phyloP scores from a whole-genome alignment of 2,797 vertebrate genomes.

The Nasua narica region DNA sequence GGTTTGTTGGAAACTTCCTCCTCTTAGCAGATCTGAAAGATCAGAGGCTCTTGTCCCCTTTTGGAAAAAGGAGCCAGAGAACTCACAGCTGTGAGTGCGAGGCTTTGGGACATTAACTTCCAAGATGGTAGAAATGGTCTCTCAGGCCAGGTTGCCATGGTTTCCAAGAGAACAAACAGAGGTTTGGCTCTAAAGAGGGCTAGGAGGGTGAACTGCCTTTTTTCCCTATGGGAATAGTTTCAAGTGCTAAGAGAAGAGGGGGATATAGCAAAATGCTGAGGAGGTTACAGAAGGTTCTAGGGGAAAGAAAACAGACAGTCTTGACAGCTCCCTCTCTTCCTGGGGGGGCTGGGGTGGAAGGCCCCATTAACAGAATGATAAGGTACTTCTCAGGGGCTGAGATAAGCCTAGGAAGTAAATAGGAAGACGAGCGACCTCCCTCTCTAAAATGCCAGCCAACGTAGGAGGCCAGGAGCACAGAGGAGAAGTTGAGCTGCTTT shows the following conservation, averaged over 20 bases:
- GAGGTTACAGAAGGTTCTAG: not conserved
- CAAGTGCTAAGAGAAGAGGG: not conserved
- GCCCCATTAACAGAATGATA: not conserved
- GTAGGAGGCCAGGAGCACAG: not conserved
- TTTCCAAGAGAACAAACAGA: slow-evolving; percentile 54
- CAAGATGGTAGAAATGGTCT: slow-evolving; percentile 30
- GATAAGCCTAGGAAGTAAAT: not conserved
- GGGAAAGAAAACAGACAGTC: not conserved
- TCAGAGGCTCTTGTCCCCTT: not conserved
- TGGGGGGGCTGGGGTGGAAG: not conserved
- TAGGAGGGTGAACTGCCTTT: not conserved
- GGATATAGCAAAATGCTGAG: not conserved
- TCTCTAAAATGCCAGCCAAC: not conserved
- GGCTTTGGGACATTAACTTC: slow-evolving; percentile 2
- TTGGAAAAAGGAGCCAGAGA: not conserved
- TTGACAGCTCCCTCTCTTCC: not conserved
- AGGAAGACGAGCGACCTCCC: not conserved
- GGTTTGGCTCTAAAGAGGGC: not conserved
- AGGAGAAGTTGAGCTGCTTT: not conserved
- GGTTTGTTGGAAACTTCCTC: not conserved
- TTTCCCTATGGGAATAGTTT: slow-evolving; percentile 9
- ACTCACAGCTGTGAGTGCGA: not conserved
- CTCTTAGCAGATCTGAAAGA: not conserved
- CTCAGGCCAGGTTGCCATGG: slow-evolving; percentile 40
- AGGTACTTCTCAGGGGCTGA: not conserved